A percentile compares a stretch with the other conserved stretches of the same genome.
phyloP scores from a whole-genome alignment of 2,113 vertebrate species.

The Ranitomeya imitator region DNA sequence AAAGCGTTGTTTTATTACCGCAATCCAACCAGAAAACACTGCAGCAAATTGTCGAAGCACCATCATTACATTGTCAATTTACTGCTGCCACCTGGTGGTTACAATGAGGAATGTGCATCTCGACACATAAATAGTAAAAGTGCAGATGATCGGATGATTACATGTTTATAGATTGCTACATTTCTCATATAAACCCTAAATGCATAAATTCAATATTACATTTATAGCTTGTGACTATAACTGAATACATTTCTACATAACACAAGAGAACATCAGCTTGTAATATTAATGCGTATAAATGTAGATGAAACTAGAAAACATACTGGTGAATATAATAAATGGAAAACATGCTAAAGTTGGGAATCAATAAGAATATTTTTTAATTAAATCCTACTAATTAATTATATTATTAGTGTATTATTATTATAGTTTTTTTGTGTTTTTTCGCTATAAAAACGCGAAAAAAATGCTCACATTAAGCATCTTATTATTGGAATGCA shows the following conservation, averaged over 20 bases:
- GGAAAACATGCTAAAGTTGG: no score
- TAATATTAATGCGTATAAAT: not conserved
- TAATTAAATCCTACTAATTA: no score
- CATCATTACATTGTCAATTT: not conserved
- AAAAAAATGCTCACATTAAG: no score
- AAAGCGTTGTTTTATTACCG: not conserved
- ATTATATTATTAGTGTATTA: no score
- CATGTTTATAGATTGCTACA: not conserved
- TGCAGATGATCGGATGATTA: not conserved
- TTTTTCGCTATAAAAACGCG: no score
- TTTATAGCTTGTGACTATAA: not conserved
- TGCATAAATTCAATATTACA: not conserved
- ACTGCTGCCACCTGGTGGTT: slow-evolving; percentile 31
- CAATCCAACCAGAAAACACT: not conserved
- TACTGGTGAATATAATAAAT: no score
- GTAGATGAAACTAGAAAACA: not conserved
- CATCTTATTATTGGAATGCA: no score
- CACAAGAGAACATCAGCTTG: not conserved
- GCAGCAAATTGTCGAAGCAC: not conserved
- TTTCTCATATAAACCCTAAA: not conserved
- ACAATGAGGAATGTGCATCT: not conserved
- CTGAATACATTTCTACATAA: not conserved
- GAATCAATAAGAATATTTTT: no score
- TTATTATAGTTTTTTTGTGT: no score
- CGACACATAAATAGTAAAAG: not conserved